Percentiles rank a stretch among this genome's conserved stretches.
phyloP scores from a whole-genome alignment of 2,797 vertebrate genomes.

The Sebastes nivosus region DNA sequence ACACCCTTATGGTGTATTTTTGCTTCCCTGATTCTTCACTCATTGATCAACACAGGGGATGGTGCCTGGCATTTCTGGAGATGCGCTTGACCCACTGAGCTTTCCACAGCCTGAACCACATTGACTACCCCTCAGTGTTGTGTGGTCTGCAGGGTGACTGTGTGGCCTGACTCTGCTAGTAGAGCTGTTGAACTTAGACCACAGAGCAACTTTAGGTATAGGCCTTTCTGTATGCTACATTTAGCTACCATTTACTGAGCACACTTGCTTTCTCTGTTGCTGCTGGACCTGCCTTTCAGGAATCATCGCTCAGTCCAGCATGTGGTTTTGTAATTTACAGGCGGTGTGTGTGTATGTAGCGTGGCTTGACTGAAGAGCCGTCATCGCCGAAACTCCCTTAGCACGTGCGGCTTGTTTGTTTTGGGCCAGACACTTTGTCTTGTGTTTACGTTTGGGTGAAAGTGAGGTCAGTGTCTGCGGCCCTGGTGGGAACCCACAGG shows the following conservation, averaged over 20 bases:
- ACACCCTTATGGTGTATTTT: not conserved
- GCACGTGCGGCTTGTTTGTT: slow-evolving; percentile 66
- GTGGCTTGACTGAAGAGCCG: not conserved
- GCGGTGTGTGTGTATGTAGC: not conserved
- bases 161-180: not conserved
- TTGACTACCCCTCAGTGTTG: not conserved
- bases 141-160: not conserved
- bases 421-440: slow-evolving; percentile 59
- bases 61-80: not conserved
- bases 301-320: not conserved
- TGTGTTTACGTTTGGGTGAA: slow-evolving; percentile 68
- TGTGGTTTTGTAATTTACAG: slow-evolving; percentile 28
- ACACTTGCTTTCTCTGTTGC: not conserved
- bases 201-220: not conserved
- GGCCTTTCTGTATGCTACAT: not conserved
- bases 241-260: not conserved
- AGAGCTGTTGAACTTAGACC: not conserved
- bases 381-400: slow-evolving; percentile 20
- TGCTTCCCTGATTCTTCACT: not conserved
- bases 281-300: not conserved
- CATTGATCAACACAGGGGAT: not conserved
- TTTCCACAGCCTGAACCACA: not conserved
- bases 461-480: slow-evolving; percentile 64
- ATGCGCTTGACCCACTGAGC: not conserved
- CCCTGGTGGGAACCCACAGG: slow-evolving; percentile 64